phyloP scores from a whole-genome alignment of 2,113 vertebrate species.

The Hemiscyllium ocellatum region DNA sequence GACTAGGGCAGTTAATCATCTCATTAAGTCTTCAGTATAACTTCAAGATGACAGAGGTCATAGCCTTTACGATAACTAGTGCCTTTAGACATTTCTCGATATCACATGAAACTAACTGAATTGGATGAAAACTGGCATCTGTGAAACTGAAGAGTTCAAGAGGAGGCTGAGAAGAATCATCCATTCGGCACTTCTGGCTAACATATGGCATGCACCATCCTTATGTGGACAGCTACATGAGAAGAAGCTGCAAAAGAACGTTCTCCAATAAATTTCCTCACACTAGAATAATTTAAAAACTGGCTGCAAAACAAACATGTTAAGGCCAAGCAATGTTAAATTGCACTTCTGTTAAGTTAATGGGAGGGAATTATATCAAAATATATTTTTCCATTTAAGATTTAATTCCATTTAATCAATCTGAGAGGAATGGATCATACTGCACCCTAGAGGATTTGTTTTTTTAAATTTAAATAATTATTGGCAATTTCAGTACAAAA shows the following conservation, averaged over 20 bases:
- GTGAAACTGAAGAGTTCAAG: not conserved
- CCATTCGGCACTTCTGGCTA: not conserved
- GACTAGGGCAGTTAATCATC: not conserved
- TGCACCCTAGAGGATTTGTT: not conserved
- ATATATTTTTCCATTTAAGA: not conserved
- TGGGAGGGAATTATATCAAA: not conserved
- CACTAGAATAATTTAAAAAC: not conserved
- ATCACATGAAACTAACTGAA: not conserved
- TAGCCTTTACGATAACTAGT: not conserved
- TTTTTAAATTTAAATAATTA: not conserved
- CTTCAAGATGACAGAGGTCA: not conserved
- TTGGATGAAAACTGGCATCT: not conserved
- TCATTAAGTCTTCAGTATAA: not conserved
- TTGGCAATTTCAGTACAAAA: not conserved
- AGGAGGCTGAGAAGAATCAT: not conserved
- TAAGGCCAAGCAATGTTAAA: not conserved
- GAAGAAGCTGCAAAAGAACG: not conserved
- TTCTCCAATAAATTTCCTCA: not conserved
- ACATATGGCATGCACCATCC: not conserved
- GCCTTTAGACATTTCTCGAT: not conserved
- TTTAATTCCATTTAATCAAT: not conserved
- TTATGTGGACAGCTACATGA: not conserved
- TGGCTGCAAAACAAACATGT: not conserved
- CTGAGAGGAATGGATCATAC: not conserved
- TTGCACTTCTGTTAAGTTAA: not conserved